These are phyloP conservation scores for Vulpes ferrilata DNA, from an alignment of 2,113 vertebrate species.

Conservation along the genomic window DNA sequence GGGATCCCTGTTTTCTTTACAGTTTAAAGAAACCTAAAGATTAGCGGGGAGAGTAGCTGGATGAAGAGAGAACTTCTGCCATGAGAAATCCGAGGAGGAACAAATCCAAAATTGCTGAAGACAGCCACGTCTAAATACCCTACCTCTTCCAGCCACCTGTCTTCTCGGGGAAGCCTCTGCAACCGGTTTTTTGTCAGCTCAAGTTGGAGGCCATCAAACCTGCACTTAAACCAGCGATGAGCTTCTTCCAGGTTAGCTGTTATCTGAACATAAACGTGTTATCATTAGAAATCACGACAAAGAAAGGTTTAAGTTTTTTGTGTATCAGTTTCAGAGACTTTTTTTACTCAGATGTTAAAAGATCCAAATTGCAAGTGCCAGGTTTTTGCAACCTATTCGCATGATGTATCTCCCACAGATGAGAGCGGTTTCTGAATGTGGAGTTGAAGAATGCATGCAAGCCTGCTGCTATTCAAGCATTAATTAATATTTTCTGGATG, in stretches of 20 bases:
- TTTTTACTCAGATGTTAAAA: neutral
- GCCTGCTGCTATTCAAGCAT: neutral
- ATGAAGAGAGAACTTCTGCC: neutral
- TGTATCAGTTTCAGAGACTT: neutral
- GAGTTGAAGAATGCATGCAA: neutral
- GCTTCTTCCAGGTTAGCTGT: constrained; percentile 86
- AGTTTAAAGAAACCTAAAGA: constrained; percentile 20
- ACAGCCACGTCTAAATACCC: neutral
- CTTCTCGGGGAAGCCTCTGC: constrained; percentile 59
- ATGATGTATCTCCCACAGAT: neutral
- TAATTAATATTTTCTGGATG: neutral
- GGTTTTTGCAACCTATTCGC: neutral
- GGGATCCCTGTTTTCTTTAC: too few relatives aligned
- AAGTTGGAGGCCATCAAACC: constrained; percentile 83
- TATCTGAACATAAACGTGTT: constrained; percentile 75
- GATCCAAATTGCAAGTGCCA: neutral
- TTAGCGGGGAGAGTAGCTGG: neutral
- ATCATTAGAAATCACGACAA: neutral
- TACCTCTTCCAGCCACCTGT: constrained; percentile 66
- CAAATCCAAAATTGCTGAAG: neutral
- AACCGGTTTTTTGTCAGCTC: constrained; percentile 74
- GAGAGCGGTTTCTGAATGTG: neutral
- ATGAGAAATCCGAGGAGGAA: neutral
- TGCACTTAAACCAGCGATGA: constrained; percentile 83
- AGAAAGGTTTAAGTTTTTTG: neutral